These are phyloP conservation scores for Sander lucioperca DNA, from an alignment of 2,113 vertebrate species.

Conservation along the genomic window DNA sequence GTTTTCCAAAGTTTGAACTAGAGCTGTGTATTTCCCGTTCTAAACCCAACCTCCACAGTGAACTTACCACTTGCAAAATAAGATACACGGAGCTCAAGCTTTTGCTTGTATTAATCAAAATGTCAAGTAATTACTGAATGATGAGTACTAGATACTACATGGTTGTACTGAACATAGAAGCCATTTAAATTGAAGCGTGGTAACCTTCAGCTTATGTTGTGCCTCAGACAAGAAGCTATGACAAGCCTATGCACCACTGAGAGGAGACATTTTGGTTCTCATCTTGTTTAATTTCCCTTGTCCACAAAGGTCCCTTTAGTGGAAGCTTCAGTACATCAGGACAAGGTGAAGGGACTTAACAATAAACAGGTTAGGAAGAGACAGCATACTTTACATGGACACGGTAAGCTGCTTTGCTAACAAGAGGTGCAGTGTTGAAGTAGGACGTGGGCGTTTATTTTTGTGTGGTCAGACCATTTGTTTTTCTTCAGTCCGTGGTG, in stretches of 20 bases:
- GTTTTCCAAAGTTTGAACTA: constrained; percentile 16
- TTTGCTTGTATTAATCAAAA: neutral
- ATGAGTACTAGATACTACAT: neutral
- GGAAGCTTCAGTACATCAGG: constrained; percentile 22
- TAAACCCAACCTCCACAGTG: neutral
- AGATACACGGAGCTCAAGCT: neutral
- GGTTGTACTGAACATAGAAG: neutral
- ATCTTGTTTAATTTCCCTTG: constrained; percentile 9
- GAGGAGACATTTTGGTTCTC: neutral
- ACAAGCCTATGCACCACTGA: constrained; percentile 1
- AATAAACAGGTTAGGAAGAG: constrained; percentile 28
- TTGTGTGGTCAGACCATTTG: constrained; percentile 50
- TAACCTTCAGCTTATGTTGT: constrained; percentile 28
- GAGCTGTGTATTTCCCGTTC: constrained; percentile 11
- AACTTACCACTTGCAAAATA: constrained; percentile 3
- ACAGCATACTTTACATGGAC: constrained; percentile 30
- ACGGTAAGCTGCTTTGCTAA: constrained; percentile 13
- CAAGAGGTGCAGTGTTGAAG: constrained; percentile 50
- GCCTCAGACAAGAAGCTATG: constrained; percentile 13
- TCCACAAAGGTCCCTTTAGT: neutral
- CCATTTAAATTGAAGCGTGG: neutral
- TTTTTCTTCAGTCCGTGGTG: constrained; percentile 40
- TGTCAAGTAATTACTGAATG: neutral
- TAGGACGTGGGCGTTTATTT: constrained; percentile 52
- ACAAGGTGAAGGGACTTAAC: constrained; percentile 38